Base-by-base conservation (phyloP, 2,888 invertebrate species). In the Criorhina ranunculi region DNA sequence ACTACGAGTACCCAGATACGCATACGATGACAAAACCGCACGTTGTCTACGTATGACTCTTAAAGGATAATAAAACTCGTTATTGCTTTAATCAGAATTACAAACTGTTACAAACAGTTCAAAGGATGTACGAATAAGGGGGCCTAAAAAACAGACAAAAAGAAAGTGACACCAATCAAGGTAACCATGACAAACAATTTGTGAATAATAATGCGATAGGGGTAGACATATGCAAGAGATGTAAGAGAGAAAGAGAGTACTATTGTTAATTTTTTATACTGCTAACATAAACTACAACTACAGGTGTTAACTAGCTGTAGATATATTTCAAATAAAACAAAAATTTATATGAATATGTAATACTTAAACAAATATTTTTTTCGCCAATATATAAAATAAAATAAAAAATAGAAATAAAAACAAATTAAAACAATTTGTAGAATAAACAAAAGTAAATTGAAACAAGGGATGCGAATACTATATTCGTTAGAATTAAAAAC, bases 21-120 rank as follows among this genome's bases (percentile, higher is more conserved):
- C 93, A 93, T 86, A 91, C 93, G 88, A 91, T 92, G 90, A 88
- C 89, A 78, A 91, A 92, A 88, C 92, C 93, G 72, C 93, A 93
- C 87, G 92, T 93, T 87, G 93, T 93, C 88, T 93, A 93, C 88
- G 93, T 93, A 90, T 93, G 93, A 93, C 91, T 92, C 88, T 91
- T 90, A 90, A 90, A 89, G 88, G 88, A 87, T 85, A 86, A 76
- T 70, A 83, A 86, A 72, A 72, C 80, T 60, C 83, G 82, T 77
- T 80, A 85, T 79, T 83, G 81, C 76, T 86, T 78, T 85, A 87
- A 87, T 82, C 86, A 87, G 76, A 85, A 81, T 66, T 87, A 88
- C 64, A 81, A 86, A 80, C 86, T 86, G 49, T 73, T 88, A 87
- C 87, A 87, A 86, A 86, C 57, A 79, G 76, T 81, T 76, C 76